phyloP scores from a whole-genome alignment of 1,140 invertebrate species.

The Scaptomyza hsui region DNA sequence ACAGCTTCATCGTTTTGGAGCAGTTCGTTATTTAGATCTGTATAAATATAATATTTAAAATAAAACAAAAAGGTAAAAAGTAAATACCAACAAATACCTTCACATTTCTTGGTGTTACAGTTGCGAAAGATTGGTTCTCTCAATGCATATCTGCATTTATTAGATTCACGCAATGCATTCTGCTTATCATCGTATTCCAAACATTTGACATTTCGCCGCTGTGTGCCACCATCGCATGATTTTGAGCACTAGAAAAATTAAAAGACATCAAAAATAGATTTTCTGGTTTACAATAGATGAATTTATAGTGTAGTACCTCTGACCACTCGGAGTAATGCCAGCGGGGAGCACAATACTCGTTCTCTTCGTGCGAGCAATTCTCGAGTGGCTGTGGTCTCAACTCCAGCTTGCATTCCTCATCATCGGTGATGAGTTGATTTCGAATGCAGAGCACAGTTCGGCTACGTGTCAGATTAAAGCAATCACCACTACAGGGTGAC shows the following conservation, averaged over 20 bases:
- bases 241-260: slow-evolving; percentile 84
- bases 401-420: slow-evolving; percentile 83
- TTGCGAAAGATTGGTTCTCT: slow-evolving; percentile 85
- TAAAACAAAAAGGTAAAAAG: background rate
- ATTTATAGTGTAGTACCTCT: slow-evolving; percentile 74
- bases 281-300: too few relatives aligned
- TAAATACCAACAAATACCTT: slow-evolving; percentile 43
- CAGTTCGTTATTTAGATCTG: slow-evolving; percentile 65
- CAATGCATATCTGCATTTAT: slow-evolving; percentile 85
- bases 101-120: slow-evolving; percentile 88
- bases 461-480: slow-evolving; percentile 84
- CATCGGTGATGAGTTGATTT: slow-evolving; percentile 83
- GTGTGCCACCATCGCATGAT: slow-evolving; percentile 87
- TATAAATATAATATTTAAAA: background rate
- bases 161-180: slow-evolving; percentile 74
- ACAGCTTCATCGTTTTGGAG: slow-evolving; percentile 64
- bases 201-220: slow-evolving; percentile 87
- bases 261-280: background rate
- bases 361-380: slow-evolving; percentile 84
- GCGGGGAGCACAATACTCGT: slow-evolving; percentile 85
- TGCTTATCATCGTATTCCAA: slow-evolving; percentile 85
- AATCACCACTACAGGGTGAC: slow-evolving; percentile 85
- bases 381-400: slow-evolving; percentile 65
- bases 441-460: slow-evolving; percentile 84
- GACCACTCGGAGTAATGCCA: slow-evolving; percentile 88